phyloP scores from a whole-genome alignment of 2,113 vertebrate genomes.

The Chamaetylas fuelleborni region DNA sequence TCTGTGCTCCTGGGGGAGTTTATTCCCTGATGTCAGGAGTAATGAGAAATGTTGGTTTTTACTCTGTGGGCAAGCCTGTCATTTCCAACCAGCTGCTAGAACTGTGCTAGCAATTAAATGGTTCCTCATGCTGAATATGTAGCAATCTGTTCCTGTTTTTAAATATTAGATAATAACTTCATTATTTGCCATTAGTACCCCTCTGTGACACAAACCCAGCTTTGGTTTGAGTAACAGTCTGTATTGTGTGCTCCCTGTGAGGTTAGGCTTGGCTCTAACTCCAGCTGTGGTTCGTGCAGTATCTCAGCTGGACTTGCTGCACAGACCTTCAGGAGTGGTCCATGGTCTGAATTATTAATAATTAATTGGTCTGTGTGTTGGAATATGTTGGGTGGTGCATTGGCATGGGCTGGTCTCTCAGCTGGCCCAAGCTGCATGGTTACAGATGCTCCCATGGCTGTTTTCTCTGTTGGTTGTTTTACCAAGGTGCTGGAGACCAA shows the following conservation, averaged over 20 bases:
- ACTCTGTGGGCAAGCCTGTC: not conserved
- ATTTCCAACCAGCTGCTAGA: not conserved
- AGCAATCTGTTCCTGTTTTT: not conserved
- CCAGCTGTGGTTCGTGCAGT: not conserved
- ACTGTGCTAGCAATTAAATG: not conserved
- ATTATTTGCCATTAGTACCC: not conserved
- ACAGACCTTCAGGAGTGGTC: not conserved
- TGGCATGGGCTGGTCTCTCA: not conserved
- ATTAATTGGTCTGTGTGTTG: not conserved
- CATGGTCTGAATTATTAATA: not conserved
- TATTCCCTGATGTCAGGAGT: not conserved
- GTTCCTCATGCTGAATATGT: not conserved
- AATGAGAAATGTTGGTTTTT: not conserved
- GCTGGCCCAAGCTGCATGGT: not conserved
- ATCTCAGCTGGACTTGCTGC: not conserved
- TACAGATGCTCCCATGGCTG: not conserved
- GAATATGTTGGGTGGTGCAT: accelerated
- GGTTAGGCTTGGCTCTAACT: not conserved
- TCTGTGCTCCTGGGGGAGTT: not conserved
- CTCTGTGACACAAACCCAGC: not conserved
- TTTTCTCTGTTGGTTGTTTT: not conserved
- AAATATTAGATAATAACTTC: not conserved
- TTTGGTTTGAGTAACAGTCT: not conserved
- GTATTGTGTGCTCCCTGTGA: accelerated
- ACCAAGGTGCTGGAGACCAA: not conserved